Base-by-base conservation (phyloP, 2,888 invertebrate genomes). In the Athetis lepigone region DNA sequence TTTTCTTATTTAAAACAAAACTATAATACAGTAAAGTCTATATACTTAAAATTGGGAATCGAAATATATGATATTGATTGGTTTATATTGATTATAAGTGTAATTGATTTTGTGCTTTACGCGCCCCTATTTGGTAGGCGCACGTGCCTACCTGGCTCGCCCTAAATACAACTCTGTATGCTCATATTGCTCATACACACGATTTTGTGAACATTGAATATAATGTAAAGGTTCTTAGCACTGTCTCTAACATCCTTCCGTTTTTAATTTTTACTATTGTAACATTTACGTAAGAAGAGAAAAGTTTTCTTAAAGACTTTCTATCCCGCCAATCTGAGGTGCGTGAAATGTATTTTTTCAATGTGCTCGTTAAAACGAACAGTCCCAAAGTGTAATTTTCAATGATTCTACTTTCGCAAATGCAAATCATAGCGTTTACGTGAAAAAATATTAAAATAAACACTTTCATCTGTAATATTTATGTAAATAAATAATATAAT, bases 161-260 rank as follows among this genome's bases (percentile, higher is more conserved):
- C n/a, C n/a, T n/a, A n/a, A n/a, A n/a, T n/a, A n/a, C n/a, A n/a
- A n/a, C n/a, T n/a, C n/a, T n/a, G n/a, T n/a, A n/a, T n/a, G n/a
- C n/a, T n/a, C n/a, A n/a, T n/a, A n/a, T n/a, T 79, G 65, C 67
- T 67, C 47, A 64, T 61, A 43, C 43, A 47, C 57, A 62, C 50
- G 36, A 75, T 51, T 51, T 61, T 66, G 57, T 52, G 51, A 42
- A 29, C 43, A 66, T 56, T 60, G 62, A 63, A 65, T 61, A 63
- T 47, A 55, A 70, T 78, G 67, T 61, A 70, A 79, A 79, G 77
- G 65, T 76, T 76, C 61, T 74, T 73, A 47, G 56, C 66, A 65
- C 73, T 77, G 58, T 73, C 79, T 65, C 47, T 60, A 4, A 4
- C 39, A 36, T 51, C 37, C 45, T 61, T 27, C 52, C 40, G 13